Evolutionary conservation across 1,140 invertebrate species (phyloP), one percentile per base, ranked within the genome.

Genomic region (Bombyx mandarina): DNA sequence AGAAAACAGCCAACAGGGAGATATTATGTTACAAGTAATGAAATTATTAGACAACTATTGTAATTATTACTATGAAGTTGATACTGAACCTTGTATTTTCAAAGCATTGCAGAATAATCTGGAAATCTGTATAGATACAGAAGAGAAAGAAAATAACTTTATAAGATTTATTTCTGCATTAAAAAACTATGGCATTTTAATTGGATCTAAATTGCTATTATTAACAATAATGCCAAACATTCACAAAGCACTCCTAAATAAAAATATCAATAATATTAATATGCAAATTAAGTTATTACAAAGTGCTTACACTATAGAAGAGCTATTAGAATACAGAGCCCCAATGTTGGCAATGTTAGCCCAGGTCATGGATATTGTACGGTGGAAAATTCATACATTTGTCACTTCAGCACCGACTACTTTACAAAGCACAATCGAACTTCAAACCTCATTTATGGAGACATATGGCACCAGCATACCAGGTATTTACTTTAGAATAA

Each of bases 141-240:
- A 77, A 49, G 49, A 44, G 6, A 71, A 75, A 48, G 53, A 66
- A 58, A 62, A 68, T 6, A 78, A 80, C 63, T 75, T 80, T 52
- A 65, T 82, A 53, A 63, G 63, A 22, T 85, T 86, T 62, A 60
- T 82, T 7, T 62, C 56, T 62, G 63, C 51, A 7, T 52, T 86
- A 46, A 83, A 81, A 56, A 54, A 51, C 12, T 18, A 52, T 56
- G 59, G 74, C 53, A 63, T 77, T 51, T 65, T 85, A 44, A 60
- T 74, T 44, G 69, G 63, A 9, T 44, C 68, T 48, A 79, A 79
- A 43, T 66, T 87, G 45, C 55, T 85, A 12, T 59, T 85, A 44
- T 65, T 80, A 43, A 68, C 85, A 48, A 75, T 84, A 42, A 85
- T 87, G 82, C 82, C 84, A 10, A 69, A 68, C 47, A 62, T 87